Conservation (phyloP, 2,113 vertebrate genomes). For the Saccopteryx bilineata region DNA sequence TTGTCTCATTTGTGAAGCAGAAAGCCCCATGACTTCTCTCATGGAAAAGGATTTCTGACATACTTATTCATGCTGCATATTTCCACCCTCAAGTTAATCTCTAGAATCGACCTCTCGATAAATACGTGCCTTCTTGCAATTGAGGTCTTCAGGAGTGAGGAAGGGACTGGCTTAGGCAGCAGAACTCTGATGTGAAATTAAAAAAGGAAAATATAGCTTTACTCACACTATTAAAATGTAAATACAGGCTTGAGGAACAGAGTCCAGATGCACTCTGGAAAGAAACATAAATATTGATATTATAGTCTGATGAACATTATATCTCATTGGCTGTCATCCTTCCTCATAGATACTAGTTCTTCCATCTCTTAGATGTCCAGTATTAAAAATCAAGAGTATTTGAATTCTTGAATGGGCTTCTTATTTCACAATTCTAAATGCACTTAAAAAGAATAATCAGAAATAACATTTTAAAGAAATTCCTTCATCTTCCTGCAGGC, state of each 20-base stretch:
- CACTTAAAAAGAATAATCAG: slow-evolving; percentile 16
- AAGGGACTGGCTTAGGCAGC: not conserved
- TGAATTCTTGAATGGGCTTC: slow-evolving; percentile 49
- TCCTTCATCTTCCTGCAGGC: not conserved
- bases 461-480: slow-evolving; percentile 64
- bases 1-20: slow-evolving; percentile 58
- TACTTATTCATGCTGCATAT: not conserved
- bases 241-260: slow-evolving; percentile 72
- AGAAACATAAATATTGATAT: slow-evolving; percentile 79
- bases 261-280: slow-evolving; percentile 69
- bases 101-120: slow-evolving; percentile 65
- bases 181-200: slow-evolving; percentile 61
- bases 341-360: slow-evolving; percentile 34
- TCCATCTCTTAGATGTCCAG: slow-evolving; percentile 25
- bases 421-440: slow-evolving; percentile 45
- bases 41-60: slow-evolving; percentile 38
- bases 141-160: not conserved
- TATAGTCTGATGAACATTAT: slow-evolving; percentile 72
- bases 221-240: slow-evolving; percentile 62
- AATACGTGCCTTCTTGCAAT: slow-evolving; percentile 60
- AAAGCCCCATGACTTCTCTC: slow-evolving; percentile 60
- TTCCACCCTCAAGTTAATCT: slow-evolving; percentile 31
- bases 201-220: slow-evolving; percentile 79
- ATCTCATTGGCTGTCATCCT: slow-evolving; percentile 65
- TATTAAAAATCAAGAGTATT: slow-evolving; percentile 51